These are phyloP conservation scores for Thera obeliscata DNA, from an alignment of 2,888 invertebrate species.

Conservation along the genomic window DNA sequence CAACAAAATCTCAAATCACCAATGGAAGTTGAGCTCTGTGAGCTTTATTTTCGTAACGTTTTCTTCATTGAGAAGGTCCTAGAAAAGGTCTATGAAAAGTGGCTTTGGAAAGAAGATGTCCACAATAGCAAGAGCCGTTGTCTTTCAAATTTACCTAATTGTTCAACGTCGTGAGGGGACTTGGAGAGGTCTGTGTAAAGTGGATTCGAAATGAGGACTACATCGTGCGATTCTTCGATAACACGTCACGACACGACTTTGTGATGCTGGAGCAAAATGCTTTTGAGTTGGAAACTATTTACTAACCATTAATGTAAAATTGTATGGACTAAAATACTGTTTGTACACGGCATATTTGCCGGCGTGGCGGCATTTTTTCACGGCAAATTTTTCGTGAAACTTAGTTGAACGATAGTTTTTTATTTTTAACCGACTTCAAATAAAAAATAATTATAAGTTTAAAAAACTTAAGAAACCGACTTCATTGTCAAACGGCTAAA, in stretches of 20 bases:
- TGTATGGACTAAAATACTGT: no score
- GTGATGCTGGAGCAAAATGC: conserved; percentile 23
- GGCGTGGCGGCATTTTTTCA: no score
- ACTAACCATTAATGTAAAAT: neutral
- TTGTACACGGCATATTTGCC: no score
- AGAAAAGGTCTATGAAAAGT: conserved; percentile 11
- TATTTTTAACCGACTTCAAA: no score
- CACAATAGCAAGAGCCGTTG: conserved; percentile 26
- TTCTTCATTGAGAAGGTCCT: conserved; percentile 5
- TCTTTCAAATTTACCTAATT: conserved; percentile 3
- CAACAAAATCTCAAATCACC: conserved; percentile 1
- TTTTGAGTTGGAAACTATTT: conserved; percentile 11
- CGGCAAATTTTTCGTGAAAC: no score
- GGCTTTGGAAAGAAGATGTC: conserved; percentile 13
- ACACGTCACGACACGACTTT: conserved; percentile 77
- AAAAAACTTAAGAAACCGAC: no score
- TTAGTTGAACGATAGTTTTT: no score
- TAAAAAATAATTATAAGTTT: no score
- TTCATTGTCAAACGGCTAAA: no score
- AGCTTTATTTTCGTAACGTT: neutral
- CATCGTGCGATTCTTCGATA: conserved; percentile 73
- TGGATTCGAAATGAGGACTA: conserved; percentile 47
- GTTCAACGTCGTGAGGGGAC: conserved; percentile 2
- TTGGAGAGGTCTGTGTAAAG: conserved; percentile 25
- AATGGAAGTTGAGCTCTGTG: conserved; percentile 7